Conservation (phyloP, 2,888 invertebrate genomes). For the Clunio marinus region DNA sequence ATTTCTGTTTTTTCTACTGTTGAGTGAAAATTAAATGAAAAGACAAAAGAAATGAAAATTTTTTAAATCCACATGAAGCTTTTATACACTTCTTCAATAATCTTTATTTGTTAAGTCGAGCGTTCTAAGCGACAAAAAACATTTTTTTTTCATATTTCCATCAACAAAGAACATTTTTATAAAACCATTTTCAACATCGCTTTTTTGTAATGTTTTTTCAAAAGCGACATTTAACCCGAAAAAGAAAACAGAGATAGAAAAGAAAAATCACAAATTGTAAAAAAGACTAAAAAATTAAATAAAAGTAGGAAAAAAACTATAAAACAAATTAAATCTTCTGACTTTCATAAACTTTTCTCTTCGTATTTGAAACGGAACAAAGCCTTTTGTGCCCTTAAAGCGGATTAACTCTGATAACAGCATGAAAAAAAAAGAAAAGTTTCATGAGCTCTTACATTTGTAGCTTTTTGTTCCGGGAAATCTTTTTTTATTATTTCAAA, state of each 20-base stretch:
- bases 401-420: constrained; percentile 30
- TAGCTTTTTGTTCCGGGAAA: constrained; percentile 8
- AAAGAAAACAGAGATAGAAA: constrained; percentile 17
- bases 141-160: constrained; percentile 8
- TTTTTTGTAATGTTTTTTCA: too few relatives aligned
- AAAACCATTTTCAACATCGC: constrained; percentile 3
- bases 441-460: not conserved
- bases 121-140: not conserved
- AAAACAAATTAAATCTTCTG: constrained; percentile 38
- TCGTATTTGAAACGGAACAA: not conserved
- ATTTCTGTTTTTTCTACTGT: not conserved
- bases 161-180: not conserved
- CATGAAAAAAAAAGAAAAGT: constrained; percentile 1
- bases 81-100: not conserved
- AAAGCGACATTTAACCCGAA: too few relatives aligned
- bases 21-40: not conserved
- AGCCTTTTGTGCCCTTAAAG: constrained; percentile 30
- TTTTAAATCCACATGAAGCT: not conserved
- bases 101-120: not conserved
- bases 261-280: constrained; percentile 20
- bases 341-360: constrained; percentile 10
- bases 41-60: not conserved
- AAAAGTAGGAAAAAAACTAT: constrained; percentile 35
- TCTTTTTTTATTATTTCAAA: too few relatives aligned
- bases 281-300: constrained; percentile 34